Evolutionary conservation across 2,113 vertebrate species (phyloP), one percentile per base, ranked within the genome.

Genomic region (Pungitius pungitius): DNA sequence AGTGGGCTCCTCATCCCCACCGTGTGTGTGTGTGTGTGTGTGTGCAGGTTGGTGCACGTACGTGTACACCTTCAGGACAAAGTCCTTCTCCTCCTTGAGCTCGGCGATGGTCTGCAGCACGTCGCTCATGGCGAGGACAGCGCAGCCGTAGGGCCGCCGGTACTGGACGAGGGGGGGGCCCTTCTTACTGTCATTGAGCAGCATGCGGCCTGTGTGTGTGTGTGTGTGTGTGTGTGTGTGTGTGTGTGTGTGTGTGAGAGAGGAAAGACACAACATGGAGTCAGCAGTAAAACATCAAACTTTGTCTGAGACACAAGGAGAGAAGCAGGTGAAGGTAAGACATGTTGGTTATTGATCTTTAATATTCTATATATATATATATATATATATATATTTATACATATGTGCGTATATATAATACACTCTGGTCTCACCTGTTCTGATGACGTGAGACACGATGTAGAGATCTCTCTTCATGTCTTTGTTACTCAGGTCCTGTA

Each of bases 391-490:
- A 30, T 30, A 30, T 30, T 4, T 30, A 30, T 8, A 35, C 6
- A 35, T 8, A 35, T 7, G 6, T 35, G 6, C 6, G 33, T 35
- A 35, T 35, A 35, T 35, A 35, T 35, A 7, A 7, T 35, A 35
- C 3, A 35, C 47, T 20, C 20, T n/a, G 20, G 27, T 14, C 39
- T 26, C 9, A 63, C 98, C 98, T 90, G 97, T 97, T 85, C 98
- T 93, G 87, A 99, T 96, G 76, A 99, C 96, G 77, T 99, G 97
- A 70, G 96, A 96, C 57, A 99, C 91, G 78, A 99, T 95, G 90
- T 99, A 98, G 65, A 99, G 95, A 85, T 99, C 98, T 83, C 97
- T 94, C 94, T 99, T 99, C 96, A 99, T 96, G 90, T 99, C 98
- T 89, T 98, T 99, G 93, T 96, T 99, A 92, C 98, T 99, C 83